phyloP scores from a whole-genome alignment of 2,113 vertebrate genomes.

The Vulpes ferrilata region DNA sequence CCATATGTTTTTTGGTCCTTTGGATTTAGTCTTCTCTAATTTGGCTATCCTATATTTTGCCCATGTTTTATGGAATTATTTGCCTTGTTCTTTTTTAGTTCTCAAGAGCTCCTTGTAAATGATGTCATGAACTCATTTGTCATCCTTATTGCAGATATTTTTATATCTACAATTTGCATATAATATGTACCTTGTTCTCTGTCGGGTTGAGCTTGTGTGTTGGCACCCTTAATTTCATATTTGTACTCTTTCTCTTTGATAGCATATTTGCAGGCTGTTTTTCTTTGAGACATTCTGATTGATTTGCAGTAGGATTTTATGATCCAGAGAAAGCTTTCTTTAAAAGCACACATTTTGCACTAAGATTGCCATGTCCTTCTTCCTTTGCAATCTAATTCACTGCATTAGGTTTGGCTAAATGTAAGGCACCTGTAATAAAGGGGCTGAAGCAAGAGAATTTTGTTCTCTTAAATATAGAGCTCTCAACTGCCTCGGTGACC shows the following conservation, averaged over 20 bases:
- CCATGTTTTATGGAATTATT: neutral
- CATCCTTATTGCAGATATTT: slow-evolving; percentile 1
- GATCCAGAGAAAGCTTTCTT: neutral
- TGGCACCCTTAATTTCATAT: neutral
- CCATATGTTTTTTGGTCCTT: neutral
- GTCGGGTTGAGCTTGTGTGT: neutral
- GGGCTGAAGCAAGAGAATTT: neutral
- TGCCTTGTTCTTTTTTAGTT: neutral
- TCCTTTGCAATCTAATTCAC: slow-evolving; percentile 38
- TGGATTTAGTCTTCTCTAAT: slow-evolving; percentile 12
- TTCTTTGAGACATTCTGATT: slow-evolving; percentile 45
- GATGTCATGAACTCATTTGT: neutral
- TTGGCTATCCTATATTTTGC: neutral
- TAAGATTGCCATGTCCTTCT: neutral
- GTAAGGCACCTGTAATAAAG: neutral
- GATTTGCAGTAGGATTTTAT: neutral
- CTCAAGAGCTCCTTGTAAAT: neutral
- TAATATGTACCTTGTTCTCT: slow-evolving; percentile 14
- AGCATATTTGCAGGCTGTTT: neutral
- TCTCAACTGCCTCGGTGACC: neutral
- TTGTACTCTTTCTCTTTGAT: slow-evolving; percentile 4
- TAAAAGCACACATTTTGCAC: neutral
- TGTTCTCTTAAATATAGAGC: neutral
- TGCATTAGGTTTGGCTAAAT: slow-evolving; percentile 19
- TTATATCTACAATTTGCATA: slow-evolving; percentile 32